Base-by-base conservation (phyloP, 2,888 invertebrate genomes). In the Noctua pronuba region DNA sequence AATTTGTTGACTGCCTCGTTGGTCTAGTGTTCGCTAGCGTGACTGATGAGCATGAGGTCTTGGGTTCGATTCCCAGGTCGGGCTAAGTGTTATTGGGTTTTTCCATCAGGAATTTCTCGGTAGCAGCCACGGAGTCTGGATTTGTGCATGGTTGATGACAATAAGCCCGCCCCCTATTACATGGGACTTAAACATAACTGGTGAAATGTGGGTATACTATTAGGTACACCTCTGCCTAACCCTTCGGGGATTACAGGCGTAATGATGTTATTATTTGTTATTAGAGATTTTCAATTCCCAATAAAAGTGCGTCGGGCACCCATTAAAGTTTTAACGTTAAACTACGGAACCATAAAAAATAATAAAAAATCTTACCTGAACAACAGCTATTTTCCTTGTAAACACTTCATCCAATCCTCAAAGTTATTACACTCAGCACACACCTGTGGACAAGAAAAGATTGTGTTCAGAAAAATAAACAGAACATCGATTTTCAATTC, bases 331-430 rank as follows among this genome's bases (percentile, higher is more conserved):
- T 28, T 28, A 18, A 58, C 16, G 28, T 58, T 28, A 28, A 28
- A 60, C 28, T 18, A 38, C 21, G 28, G n/a, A 46, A 28, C 11
- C n/a, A 24, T 11, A 21, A 21, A 11, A 16, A 41, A 41, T 11
- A 7, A 18, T 2, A n/a, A 28, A 44, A 24, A 66, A 44, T 55
- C 52, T 72, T 73, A 85, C 76, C 68, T 85, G 55, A 41, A 69
- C 38, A 60, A 24, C 52, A 44, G 62, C 31, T 24, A n/a, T 2
- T 67, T 44, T 28, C 21, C 18, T 52, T 18, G 38, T 24, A 38
- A 73, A 67, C 79, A 82, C 79, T 75, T 69, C 49, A 85, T 82
- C 70, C 86, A 86, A 75, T 75, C 44, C 41, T 13, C 13, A 16
- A 2, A 64, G 28, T 31, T 58, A 60, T 35, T 31, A 35, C 73